Evolutionary conservation across 1,140 invertebrate species (phyloP).

Genomic region (Drosophila pallidifrons): DNA sequence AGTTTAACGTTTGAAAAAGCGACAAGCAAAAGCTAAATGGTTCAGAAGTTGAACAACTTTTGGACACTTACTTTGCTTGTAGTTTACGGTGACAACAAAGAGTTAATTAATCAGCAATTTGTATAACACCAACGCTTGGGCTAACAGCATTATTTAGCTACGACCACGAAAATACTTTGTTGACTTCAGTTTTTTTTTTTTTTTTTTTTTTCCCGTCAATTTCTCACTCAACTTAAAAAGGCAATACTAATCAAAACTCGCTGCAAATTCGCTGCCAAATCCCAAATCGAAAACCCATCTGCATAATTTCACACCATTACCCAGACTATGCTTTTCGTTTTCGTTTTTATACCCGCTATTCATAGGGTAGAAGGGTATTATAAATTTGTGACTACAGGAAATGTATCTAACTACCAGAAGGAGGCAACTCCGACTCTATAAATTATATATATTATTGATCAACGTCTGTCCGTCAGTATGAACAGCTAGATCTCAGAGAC

Average conservation of each 20-base stretch:
- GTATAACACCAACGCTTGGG: slow-evolving; percentile 42
- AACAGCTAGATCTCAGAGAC: no score
- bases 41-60: slow-evolving; percentile 60
- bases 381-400: no score
- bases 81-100: slow-evolving; percentile 63
- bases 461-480: no score
- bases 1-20: slow-evolving; percentile 31
- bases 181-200: background rate
- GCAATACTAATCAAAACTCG: slow-evolving; percentile 17
- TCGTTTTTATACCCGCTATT: no score
- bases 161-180: background rate
- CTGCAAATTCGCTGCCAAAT: slow-evolving; percentile 2
- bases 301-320: slow-evolving; percentile 31
- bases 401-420: no score
- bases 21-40: background rate
- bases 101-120: slow-evolving; percentile 78
- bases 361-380: no score
- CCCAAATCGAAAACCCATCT: slow-evolving; percentile 30
- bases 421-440: no score
- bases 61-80: slow-evolving; percentile 39
- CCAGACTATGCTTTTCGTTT: background rate
- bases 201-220: background rate
- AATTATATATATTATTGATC: no score
- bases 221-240: background rate
- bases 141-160: slow-evolving; percentile 21